Base-by-base conservation (phyloP, 2,797 vertebrate genomes). In the Acanthurus lineatus region DNA sequence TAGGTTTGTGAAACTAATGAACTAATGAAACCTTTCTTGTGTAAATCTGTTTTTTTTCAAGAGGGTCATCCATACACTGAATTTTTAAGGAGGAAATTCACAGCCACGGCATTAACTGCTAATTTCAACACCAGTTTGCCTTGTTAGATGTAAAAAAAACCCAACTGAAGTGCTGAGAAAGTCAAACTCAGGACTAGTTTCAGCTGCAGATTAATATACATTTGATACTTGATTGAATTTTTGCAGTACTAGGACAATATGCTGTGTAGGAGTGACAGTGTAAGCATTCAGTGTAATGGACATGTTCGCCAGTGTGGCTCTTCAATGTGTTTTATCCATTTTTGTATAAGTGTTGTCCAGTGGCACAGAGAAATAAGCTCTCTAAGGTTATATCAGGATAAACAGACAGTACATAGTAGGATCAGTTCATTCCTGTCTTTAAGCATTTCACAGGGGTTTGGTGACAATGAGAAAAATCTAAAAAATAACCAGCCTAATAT, bases 181-280 rank as follows among this genome's bases (percentile, higher is more conserved):
- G n/a, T n/a, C n/a, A n/a, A n/a, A n/a, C n/a, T n/a, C 4, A n/a
- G 51, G 28, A 49, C 60, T 49, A 73, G 38, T 56, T 57, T 56
- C 4, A 61, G 32, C 17, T 32, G 22, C 0, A 17, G 52, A 70
- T 51, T 17, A 58, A 48, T 45, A 40, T 12, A 70, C 47, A 9
- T 49, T 49, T 49, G 45, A 0, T 47, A 7, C 7, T 12, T 9
- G 16, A 53, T n/a, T 49, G 51, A 22, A 20, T 22, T 20, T 40
- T 61, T 47, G 35, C 6, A 32, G n/a, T 48, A 16, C 10, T 1
- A 11, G 20, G 22, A 44, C n/a, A 53, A 16, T 35, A 42, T 8
- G 11, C 2, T 25, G 9, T 44, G n/a, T 16, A 42, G 8, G 58
- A 57, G 14, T 58, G 73, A 45, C 11, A 69, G 12, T 20, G 49